phyloP scores from a whole-genome alignment of 2,113 vertebrate genomes.

The Ivindomyrus marchei region DNA sequence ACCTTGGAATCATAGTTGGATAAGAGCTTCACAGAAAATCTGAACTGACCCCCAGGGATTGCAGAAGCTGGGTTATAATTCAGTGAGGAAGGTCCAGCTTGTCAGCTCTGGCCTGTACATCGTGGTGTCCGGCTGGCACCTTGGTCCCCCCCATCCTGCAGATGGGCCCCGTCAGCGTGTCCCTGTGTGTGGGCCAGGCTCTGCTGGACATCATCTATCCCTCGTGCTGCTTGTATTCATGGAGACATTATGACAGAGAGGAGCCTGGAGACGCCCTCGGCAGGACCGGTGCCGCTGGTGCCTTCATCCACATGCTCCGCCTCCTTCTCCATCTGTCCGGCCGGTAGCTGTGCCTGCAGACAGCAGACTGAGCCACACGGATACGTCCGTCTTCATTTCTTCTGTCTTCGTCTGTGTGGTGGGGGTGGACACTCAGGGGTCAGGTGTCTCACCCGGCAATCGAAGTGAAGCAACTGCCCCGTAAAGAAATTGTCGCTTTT shows the following conservation, averaged over 20 bases:
- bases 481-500: conserved; percentile 10
- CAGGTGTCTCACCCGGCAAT: not conserved
- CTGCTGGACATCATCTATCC: not conserved
- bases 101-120: not conserved
- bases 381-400: not conserved
- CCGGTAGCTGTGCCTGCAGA: not conserved
- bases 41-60: not conserved
- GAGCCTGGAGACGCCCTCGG: not conserved
- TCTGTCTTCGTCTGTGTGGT: not conserved
- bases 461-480: not conserved
- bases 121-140: not conserved
- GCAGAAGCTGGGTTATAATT: not conserved
- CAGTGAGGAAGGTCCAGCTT: not conserved
- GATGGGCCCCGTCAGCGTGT: no score
- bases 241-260: not conserved
- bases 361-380: not conserved
- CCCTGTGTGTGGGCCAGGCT: not conserved
- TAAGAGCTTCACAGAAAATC: not conserved
- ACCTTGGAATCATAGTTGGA: not conserved
- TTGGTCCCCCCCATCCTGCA: not conserved
- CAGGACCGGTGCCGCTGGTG: not conserved
- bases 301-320: not conserved
- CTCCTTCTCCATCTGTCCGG: not conserved
- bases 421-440: not conserved
- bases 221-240: not conserved